Evolutionary conservation across 1,140 invertebrate genomes (phyloP), one percentile per base, ranked within the genome.

Genomic region (Mizuhopecten yessoensis): DNA sequence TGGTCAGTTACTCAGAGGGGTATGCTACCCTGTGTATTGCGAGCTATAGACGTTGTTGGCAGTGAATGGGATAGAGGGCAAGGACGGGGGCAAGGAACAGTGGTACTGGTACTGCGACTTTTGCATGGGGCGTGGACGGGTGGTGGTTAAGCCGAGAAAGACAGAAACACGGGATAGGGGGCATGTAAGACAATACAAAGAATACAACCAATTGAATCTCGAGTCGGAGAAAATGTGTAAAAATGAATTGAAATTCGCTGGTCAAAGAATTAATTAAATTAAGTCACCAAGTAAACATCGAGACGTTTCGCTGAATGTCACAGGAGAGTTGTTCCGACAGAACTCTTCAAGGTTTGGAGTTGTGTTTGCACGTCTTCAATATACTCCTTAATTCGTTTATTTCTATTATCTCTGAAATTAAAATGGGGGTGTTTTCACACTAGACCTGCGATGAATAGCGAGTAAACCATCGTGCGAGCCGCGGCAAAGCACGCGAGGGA

Each of bases 351-450:
- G 57, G 57, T 75, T 75, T n/a, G 57, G 57, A 75, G 57, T 29
- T 75, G 57, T 75, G 57, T 75, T 75, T 75, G 57, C 57, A 75
- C 57, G 57, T 75, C 57, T 75, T 75, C 57, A 75, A 75, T 75
- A 75, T 75, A 75, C n/a, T 29, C 57, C n/a, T 75, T 75, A 75
- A 75, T 75, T 75, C 57, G 57, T 75, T 75, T 29, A 75, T n/a
- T 75, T 75, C 23, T 75, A 75, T 75, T 75, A 75, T 75, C 23
- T 5, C 9, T 17, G 23, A 75, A 75, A 75, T 75, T 75, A 75
- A 75, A 29, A 75, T 75, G 57, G 57, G 57, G 5, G n/a, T 75
- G 57, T 75, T 75, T 75, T 75, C 57, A 75, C 57, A 29, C 57
- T 75, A 75, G 57, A 75, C n/a, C n/a, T 13, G 57, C n/a, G 23